Base-by-base conservation (phyloP, 2,797 vertebrate genomes). In the Danio aesculapii region DNA sequence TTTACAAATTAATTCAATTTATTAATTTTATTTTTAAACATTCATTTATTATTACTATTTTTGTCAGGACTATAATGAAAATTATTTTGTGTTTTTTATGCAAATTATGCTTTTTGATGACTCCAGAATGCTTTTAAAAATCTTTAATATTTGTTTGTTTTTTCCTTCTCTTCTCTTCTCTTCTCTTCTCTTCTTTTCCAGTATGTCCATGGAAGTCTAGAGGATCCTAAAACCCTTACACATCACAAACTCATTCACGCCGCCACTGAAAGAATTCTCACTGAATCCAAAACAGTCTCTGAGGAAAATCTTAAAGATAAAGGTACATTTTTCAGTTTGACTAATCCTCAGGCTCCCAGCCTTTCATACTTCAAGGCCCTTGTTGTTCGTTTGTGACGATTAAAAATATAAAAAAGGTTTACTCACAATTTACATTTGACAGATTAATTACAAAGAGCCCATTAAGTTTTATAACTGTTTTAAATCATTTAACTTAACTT, bases 161-260 rank as follows among this genome's bases (percentile, higher is more conserved):
- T 16, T 1, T 73, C 2, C 30, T 81, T 85, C n/a, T 66, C 46
- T 61, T 91, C 12, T 77, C 80, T 84, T 85, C n/a, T 66, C 46
- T 61, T 91, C 12, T 77, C 30, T 81, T 85, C n/a, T 66, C 46
- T 61, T 91, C 12, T 77, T 79, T 84, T 80, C 19, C 57, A 99
- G 98, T 97, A 94, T 86, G 87, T 95, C 12, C 96, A 96, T n/a
- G 97, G 96, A 89, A 96, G 93, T 90, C 84, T 97, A 84, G 98
- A 99, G 90, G 98, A 99, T 90, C 97, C 97, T 76, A 99, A 99
- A 93, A 96, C 93, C 0, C 91, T 99, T 64, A 95, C 96, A 16
- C 97, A 98, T 82, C 98, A 99, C 79, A 99, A 98, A 89, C 88
- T 99, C 71, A 95, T 99, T 82, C 96, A 99, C 0, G 96, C 95